Evolutionary conservation across 2,113 vertebrate species (phyloP).

Genomic region (Pachyramphus minor): DNA sequence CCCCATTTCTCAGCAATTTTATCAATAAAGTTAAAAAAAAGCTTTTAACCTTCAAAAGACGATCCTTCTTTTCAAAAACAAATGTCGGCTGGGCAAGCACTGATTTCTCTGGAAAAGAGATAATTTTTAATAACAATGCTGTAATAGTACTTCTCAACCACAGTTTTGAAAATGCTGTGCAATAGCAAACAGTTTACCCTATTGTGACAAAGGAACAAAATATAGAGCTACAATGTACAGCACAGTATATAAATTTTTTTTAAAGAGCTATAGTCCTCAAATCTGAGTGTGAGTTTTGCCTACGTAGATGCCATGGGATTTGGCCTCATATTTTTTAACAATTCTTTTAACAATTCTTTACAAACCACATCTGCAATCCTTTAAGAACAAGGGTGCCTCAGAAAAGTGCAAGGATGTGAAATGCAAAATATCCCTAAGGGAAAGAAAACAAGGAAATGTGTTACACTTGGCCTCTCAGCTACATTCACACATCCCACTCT

Average conservation of each 20-base stretch:
- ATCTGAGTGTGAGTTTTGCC: neutral
- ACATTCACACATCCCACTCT: neutral
- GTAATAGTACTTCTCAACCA: neutral
- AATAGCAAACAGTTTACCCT: neutral
- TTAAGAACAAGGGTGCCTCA: neutral
- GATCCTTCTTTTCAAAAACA: constrained; percentile 72
- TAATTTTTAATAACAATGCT: neutral
- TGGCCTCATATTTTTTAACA: neutral
- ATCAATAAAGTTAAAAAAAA: neutral
- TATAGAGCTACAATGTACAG: neutral
- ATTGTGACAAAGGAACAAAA: neutral
- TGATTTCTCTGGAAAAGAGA: constrained; percentile 68
- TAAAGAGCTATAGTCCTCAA: neutral
- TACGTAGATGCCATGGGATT: neutral
- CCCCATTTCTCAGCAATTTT: neutral
- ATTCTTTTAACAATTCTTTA: neutral
- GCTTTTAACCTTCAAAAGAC: constrained; percentile 73
- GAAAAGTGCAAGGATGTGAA: neutral
- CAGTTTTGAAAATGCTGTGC: neutral
- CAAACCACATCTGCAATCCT: neutral
- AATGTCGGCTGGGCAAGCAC: constrained; percentile 75
- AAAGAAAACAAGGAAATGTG: neutral
- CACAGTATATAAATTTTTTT: neutral
- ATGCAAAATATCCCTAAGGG: neutral
- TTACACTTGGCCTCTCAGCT: neutral